A percentile compares a stretch with the other conserved stretches of the same genome.
phyloP scores from a whole-genome alignment of 2,888 invertebrate genomes.

The Trissolcus japonicus region DNA sequence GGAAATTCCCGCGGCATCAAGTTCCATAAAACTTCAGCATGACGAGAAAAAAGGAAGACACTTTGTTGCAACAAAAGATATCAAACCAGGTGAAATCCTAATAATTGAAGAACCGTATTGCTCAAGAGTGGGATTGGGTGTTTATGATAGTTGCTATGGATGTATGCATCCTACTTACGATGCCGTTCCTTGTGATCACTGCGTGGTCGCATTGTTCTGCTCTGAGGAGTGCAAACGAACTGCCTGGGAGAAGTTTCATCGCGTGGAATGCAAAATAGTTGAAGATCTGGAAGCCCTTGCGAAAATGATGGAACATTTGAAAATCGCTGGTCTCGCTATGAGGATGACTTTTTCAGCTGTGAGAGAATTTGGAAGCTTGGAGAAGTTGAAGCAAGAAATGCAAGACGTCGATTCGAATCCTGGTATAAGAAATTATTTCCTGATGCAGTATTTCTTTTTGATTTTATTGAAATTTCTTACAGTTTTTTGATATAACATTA shows the following conservation, averaged over 20 bases:
- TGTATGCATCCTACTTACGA: slow-evolving; percentile 81
- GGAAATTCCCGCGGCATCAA: slow-evolving; percentile 80
- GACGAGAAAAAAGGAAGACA: slow-evolving; percentile 82
- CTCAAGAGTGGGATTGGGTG: slow-evolving; percentile 78
- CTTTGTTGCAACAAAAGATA: slow-evolving; percentile 82
- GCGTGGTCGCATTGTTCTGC: slow-evolving; percentile 83
- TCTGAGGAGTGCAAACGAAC: slow-evolving; percentile 81
- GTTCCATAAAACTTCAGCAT: slow-evolving; percentile 80
- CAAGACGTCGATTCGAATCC: not conserved
- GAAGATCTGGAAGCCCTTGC: not conserved
- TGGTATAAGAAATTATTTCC: not conserved
- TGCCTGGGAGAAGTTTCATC: slow-evolving; percentile 85
- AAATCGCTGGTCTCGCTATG: not conserved
- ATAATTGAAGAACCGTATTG: slow-evolving; percentile 87
- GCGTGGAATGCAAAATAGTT: slow-evolving; percentile 82
- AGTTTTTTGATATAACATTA: not conserved
- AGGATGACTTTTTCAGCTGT: not conserved
- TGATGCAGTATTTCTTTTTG: too few relatives aligned
- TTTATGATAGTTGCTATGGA: slow-evolving; percentile 81
- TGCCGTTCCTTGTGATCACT: slow-evolving; percentile 81
- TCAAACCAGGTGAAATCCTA: slow-evolving; percentile 85
- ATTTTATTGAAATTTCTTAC: too few relatives aligned
- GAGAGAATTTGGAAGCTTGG: not conserved
- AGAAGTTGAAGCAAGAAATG: not conserved
- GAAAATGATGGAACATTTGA: not conserved